Evolutionary conservation across 2,113 vertebrate genomes (phyloP).

Genomic region (Pristiophorus japonicus): DNA sequence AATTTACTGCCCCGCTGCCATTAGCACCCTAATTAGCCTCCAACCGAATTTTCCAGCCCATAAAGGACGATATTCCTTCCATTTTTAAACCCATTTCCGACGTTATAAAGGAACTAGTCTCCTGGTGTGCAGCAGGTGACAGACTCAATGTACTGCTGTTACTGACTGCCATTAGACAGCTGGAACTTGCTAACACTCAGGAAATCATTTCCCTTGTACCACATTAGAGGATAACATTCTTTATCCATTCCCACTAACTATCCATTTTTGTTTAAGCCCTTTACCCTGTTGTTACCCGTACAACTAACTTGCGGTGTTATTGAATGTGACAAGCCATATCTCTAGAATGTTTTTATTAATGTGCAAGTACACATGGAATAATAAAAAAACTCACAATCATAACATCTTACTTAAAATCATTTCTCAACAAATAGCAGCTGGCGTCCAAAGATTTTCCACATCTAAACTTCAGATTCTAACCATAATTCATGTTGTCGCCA

Average conservation of each 20-base stretch:
- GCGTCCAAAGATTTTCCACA: background rate
- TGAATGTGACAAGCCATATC: constrained; percentile 3
- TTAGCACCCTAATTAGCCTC: too few species aligned
- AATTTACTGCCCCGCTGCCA: too few species aligned
- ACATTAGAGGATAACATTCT: background rate
- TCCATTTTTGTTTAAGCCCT: background rate
- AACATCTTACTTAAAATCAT: constrained; percentile 6
- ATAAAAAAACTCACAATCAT: background rate
- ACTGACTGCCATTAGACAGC: background rate
- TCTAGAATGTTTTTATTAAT: background rate
- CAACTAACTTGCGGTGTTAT: background rate
- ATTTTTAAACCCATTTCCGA: background rate
- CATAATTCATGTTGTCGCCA: background rate
- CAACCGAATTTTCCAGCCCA: too few species aligned
- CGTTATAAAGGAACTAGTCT: background rate
- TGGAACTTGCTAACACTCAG: background rate
- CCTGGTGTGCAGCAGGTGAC: background rate
- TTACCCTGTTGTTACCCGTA: background rate
- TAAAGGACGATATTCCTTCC: background rate
- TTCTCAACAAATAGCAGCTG: background rate
- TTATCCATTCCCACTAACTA: background rate
- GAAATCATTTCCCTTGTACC: background rate
- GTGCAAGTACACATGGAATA: background rate
- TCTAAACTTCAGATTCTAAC: background rate
- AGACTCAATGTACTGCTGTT: background rate